Base-by-base conservation (phyloP, 37 sponge, comb jelly and placozoan genomes). In the Hormiphora californensis region DNA sequence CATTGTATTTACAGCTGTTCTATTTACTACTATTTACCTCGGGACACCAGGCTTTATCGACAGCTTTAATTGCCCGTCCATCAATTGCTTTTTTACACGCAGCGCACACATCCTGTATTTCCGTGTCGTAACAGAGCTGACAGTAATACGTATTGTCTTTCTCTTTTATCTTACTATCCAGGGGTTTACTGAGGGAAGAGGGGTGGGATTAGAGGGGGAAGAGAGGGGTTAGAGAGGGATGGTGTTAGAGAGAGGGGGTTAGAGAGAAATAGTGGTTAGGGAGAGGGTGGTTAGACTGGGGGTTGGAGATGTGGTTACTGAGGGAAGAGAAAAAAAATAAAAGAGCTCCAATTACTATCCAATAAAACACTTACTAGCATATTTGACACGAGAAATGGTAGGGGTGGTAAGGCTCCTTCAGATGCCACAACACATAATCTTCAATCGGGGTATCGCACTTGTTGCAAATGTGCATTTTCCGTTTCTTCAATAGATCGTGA, bases 71-170 rank as follows among this genome's bases (percentile, higher is more conserved):
- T 17, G 67, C 67, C 12, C 67, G 67, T 33, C 67, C 67, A 34
- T 65, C 67, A 19, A 65, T 65, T 36, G 67, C 67, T 39, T 65
- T 65, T 39, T 65, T 65, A 65, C 67, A 65, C 37, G 67, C 67
- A 30, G 67, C 67, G 28, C 67, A 65, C 67, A 65, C 67, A 34
- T 65, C 67, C 67, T 65, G 67, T 30, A 65, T 65, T 9, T 36
- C 67, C 37, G 67, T 65, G 37, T 65, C 67, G 67, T 36, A 65
- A 65, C 67, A 65, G 19, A 65, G 67, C 67, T 65, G 67, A 19
- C 67, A 65, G 67, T 65, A 65, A 39, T 36, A 65, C 67, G 31
- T 35, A 39, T 65, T 65, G 67, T 65, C 67, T 65, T 65, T 65
- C 37, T 65, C 67, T 65, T 65, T 65, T 35, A 36, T 36, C 67